These are phyloP conservation scores for Ginglymostoma cirratum DNA, from an alignment of 2,113 vertebrate species.

Conservation along the genomic window DNA sequence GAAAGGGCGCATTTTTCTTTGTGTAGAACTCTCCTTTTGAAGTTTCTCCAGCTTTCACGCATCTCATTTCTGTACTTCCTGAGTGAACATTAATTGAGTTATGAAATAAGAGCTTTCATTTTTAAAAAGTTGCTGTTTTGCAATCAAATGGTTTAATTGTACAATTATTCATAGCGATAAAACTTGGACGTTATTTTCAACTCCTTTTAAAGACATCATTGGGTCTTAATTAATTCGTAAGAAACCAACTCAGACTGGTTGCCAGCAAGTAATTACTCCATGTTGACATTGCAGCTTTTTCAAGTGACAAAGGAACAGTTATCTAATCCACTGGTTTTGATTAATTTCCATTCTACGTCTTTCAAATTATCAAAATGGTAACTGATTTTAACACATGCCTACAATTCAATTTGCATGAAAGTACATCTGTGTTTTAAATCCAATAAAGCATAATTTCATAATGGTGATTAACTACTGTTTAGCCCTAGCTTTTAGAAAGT, in stretches of 20 bases:
- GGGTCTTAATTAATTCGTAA: neutral
- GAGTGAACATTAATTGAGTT: conserved; percentile 32
- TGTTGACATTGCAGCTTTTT: neutral
- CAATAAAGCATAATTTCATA: neutral
- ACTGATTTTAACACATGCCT: neutral
- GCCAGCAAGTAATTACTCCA: neutral
- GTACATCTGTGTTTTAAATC: neutral
- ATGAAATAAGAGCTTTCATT: neutral
- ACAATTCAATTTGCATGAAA: neutral
- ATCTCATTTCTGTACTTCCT: conserved; percentile 52
- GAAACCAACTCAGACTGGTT: neutral
- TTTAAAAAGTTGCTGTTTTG: neutral
- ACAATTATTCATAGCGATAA: neutral
- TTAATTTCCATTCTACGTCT: neutral
- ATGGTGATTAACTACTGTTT: neutral
- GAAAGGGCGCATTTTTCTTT: neutral
- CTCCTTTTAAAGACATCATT: neutral
- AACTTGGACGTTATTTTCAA: neutral
- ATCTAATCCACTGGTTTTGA: neutral
- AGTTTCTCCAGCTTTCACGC: conserved; percentile 44
- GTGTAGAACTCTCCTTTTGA: conserved; percentile 41
- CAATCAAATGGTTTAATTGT: neutral
- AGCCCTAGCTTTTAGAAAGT: neutral
- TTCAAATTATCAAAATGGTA: neutral
- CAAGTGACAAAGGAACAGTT: neutral